These are phyloP conservation scores for Drosophila fulvimacula DNA, from an alignment of 2,888 invertebrate species.

Conservation along the genomic window DNA sequence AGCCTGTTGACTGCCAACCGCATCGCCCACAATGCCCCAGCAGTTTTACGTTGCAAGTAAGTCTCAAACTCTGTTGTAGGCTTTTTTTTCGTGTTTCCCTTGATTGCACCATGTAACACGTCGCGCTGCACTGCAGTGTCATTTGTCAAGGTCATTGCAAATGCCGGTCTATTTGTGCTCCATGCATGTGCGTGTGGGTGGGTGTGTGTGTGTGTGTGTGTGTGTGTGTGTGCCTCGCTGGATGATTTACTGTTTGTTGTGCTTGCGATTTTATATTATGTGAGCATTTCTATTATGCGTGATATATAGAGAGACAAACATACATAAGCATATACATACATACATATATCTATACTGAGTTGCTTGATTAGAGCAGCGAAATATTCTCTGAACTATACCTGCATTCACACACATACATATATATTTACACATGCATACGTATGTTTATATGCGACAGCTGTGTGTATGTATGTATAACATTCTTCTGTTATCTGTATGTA, in stretches of 20 bases:
- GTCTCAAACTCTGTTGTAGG: constrained; percentile 23
- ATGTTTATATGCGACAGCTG: neutral
- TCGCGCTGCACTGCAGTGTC: constrained; percentile 61
- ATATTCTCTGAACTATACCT: neutral
- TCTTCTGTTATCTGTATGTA: neutral
- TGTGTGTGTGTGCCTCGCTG: constrained; percentile 9
- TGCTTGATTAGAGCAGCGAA: neutral
- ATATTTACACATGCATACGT: neutral
- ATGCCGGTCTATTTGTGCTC: constrained; percentile 50
- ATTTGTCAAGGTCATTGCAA: constrained; percentile 74
- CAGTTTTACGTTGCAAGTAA: constrained; percentile 65
- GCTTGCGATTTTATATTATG: constrained; percentile 54
- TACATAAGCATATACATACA: neutral
- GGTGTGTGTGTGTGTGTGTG: constrained; percentile 11
- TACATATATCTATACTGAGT: neutral
- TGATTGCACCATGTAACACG: constrained; percentile 44
- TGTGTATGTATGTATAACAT: neutral
- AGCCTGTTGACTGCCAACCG: constrained; percentile 63
- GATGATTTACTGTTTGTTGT: constrained; percentile 30
- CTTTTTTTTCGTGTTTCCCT: neutral
- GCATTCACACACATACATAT: neutral
- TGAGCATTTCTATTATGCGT: constrained; percentile 47
- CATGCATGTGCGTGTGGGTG: constrained; percentile 10
- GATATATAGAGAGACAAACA: neutral
- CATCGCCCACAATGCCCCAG: constrained; percentile 49